Evolutionary conservation across 2,113 vertebrate genomes (phyloP).

Genomic region (Argyrosomus japonicus): DNA sequence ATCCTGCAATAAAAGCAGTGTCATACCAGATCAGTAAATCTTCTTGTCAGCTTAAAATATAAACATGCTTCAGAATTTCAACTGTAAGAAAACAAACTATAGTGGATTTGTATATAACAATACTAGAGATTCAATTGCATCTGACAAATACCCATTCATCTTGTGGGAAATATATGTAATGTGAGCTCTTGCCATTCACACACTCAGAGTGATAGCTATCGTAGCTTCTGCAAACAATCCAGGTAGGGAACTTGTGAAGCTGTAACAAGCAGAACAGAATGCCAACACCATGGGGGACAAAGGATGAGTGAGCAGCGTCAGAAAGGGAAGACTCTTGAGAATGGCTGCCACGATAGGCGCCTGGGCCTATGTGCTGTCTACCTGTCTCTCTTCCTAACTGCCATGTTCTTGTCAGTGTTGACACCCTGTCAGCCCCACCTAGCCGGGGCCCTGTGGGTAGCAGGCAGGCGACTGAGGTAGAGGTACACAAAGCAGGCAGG

Average conservation of each 20-base stretch:
- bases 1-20: conserved; percentile 4
- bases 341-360: conserved; percentile 76
- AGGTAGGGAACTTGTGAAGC: conserved; percentile 55
- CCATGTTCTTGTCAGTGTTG: conserved; percentile 75
- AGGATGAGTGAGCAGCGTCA: conserved; percentile 71
- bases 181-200: conserved; percentile 41
- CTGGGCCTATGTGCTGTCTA: conserved; percentile 76
- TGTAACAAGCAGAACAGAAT: conserved; percentile 64
- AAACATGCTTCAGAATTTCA: conserved; percentile 6
- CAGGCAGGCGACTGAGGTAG: conserved; percentile 68
- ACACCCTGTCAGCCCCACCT: conserved; percentile 81
- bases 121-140: conserved; percentile 36
- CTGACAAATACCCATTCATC: conserved; percentile 46
- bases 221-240: conserved; percentile 41
- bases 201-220: conserved; percentile 44
- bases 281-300: conserved; percentile 73
- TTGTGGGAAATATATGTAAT: conserved; percentile 47
- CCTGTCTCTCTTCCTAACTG: conserved; percentile 72
- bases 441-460: conserved; percentile 73
- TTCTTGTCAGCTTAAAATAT: neutral
- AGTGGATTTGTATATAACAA: conserved; percentile 8
- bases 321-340: conserved; percentile 74
- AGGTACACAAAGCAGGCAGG: conserved; percentile 80
- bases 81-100: neutral
- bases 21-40: neutral